phyloP scores from a whole-genome alignment of 2,888 invertebrate genomes.

The Trachelus stipa region DNA sequence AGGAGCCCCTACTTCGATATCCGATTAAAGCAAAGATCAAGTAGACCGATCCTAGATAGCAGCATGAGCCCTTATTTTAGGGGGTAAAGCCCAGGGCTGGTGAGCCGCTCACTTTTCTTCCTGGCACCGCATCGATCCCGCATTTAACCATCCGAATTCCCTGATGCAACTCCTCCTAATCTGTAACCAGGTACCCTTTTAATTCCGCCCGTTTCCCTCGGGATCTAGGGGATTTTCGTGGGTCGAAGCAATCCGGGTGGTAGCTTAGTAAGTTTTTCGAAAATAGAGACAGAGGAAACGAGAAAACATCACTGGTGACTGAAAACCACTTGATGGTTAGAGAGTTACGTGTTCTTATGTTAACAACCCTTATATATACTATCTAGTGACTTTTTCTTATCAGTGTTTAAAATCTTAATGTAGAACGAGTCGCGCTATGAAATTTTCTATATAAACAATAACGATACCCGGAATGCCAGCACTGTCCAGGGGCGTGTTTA shows the following conservation, averaged over 20 bases:
- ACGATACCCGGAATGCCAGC: neutral
- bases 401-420: neutral
- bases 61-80: neutral
- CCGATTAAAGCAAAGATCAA: neutral
- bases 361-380: neutral
- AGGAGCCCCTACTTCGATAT: neutral
- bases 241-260: neutral
- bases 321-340: neutral
- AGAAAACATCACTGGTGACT: neutral
- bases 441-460: neutral
- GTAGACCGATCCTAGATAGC: neutral
- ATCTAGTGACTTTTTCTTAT: neutral
- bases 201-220: constrained; percentile 25
- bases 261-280: neutral
- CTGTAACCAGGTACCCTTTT: constrained; percentile 36
- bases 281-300: neutral
- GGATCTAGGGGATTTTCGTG: neutral
- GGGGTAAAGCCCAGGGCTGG: neutral
- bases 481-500: neutral
- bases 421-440: neutral
- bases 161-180: constrained; percentile 39
- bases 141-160: neutral
- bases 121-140: constrained; percentile 4
- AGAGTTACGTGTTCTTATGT: neutral
- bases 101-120: constrained; percentile 8